These are phyloP conservation scores for Leucophenga varia DNA, from an alignment of 1,140 invertebrate genomes.

Conservation along the genomic window DNA sequence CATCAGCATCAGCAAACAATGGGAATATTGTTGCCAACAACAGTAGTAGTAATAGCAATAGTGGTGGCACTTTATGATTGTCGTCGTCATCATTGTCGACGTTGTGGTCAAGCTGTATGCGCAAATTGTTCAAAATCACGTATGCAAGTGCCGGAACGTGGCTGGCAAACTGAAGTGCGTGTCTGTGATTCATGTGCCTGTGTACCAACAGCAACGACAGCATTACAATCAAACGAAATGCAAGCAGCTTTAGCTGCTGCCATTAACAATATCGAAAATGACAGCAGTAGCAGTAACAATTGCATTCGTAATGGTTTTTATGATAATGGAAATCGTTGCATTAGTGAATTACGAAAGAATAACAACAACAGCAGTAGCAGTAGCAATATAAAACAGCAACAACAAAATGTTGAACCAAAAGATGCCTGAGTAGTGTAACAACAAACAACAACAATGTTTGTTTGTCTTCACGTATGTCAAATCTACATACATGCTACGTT, in stretches of 20 bases:
- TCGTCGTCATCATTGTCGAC: conserved; percentile 74
- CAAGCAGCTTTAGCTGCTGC: neutral
- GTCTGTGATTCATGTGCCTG: conserved; percentile 63
- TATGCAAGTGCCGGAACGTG: conserved; percentile 66
- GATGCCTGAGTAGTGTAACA: too few relatives aligned
- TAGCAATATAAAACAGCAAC: too few relatives aligned
- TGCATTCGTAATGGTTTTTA: conserved; percentile 21
- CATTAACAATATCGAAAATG: conserved; percentile 7
- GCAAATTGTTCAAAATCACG: conserved; percentile 65
- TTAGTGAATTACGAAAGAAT: neutral
- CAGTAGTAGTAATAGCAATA: neutral
- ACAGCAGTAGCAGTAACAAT: neutral
- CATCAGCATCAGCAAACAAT: neutral
- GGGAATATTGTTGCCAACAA: neutral
- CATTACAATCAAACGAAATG: conserved; percentile 6
- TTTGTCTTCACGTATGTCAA: too few relatives aligned
- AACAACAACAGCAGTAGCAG: neutral
- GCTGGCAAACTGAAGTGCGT: conserved; percentile 70
- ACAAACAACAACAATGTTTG: too few relatives aligned
- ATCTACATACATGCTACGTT: too few relatives aligned
- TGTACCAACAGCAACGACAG: conserved; percentile 13
- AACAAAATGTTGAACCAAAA: too few relatives aligned
- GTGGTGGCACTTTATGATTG: conserved; percentile 32
- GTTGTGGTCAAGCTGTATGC: conserved; percentile 73
- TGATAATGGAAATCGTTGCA: neutral